Percentiles rank a stretch among this genome's conserved stretches.
Evolutionary conservation across 2,113 vertebrate species (phyloP).

Genomic region (Hepsetus odoe): DNA sequence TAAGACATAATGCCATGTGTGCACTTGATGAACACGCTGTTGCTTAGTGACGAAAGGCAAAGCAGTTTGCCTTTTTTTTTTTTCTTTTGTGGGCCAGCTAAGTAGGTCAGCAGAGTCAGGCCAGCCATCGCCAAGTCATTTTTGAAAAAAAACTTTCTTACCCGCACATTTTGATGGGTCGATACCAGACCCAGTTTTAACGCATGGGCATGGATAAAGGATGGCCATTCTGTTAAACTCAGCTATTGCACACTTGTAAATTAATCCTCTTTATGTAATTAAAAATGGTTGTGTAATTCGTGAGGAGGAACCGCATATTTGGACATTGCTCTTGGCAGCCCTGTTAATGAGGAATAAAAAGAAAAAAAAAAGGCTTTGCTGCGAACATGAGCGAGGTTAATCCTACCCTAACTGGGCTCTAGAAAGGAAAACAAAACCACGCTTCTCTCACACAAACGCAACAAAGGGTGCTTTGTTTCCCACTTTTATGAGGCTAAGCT

Average conservation of each 20-base stretch:
- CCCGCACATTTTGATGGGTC: not conserved
- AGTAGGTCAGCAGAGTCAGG: constrained; percentile 30
- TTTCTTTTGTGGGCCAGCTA: constrained; percentile 1
- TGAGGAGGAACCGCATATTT: constrained; percentile 3
- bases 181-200: no score
- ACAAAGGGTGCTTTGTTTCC: not conserved
- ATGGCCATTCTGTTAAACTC: not conserved
- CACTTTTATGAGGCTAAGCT: not conserved
- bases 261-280: constrained; percentile 30
- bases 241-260: constrained; percentile 14
- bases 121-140: not conserved
- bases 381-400: constrained; percentile 22
- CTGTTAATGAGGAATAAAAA: constrained; percentile 30
- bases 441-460: not conserved
- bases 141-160: no score
- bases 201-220: not conserved
- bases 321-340: constrained; percentile 30
- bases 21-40: constrained; percentile 5
- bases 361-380: constrained; percentile 5
- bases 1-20: constrained; percentile 1
- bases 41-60: constrained; percentile 21
- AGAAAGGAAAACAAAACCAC: not conserved
- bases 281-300: constrained; percentile 19
- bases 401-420: not conserved
- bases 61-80: not conserved